Base-by-base conservation (phyloP, 2,113 vertebrate genomes). In the Thryonomys swinderianus region DNA sequence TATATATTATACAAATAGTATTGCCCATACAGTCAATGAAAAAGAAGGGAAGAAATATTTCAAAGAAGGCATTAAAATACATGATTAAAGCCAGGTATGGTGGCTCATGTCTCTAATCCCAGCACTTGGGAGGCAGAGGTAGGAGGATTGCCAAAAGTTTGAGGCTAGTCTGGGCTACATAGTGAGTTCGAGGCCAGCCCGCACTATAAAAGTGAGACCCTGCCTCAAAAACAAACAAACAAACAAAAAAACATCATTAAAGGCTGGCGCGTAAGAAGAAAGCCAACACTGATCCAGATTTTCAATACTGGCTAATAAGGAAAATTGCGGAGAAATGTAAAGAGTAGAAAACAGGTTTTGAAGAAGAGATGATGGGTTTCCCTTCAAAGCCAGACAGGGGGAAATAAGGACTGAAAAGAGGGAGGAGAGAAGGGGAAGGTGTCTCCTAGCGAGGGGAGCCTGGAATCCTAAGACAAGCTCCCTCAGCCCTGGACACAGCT, bases 21-120 rank as follows among this genome's bases (percentile, higher is more conserved):
- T 21, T 37, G 7, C 34, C 34, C 34, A 88, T 48, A 87, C 59
- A 89, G 73, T 91, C 62, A 95, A 76, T 85, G 14, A 13, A 91
- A 84, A 93, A n/a, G 8, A 95, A 88, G 17, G 25, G 23, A 82
- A 62, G 30, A 84, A 78, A 66, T 27, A 51, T 85, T 81, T 90
- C 51, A 90, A 87, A 86, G 62, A n/a, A 57, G 34, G 4, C 14
- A 34, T 85, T 95, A 66, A 92, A 87, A 59, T 7, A 27, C 78
- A 79, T 69, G 64, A 30, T 93, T 71, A 83, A 67, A 79, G 34
- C n/a, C n/a, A n/a, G n/a, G n/a, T n/a, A n/a, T n/a, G n/a, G n/a
- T n/a, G n/a, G n/a, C n/a, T n/a, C n/a, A n/a, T n/a, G n/a, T n/a
- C n/a, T n/a, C n/a, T n/a, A n/a, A n/a, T n/a, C n/a, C n/a, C n/a